A percentile compares a stretch with the other conserved stretches of the same genome.
Conservation (phyloP, 1,140 invertebrate genomes). For the Ceratina japonica region DNA sequence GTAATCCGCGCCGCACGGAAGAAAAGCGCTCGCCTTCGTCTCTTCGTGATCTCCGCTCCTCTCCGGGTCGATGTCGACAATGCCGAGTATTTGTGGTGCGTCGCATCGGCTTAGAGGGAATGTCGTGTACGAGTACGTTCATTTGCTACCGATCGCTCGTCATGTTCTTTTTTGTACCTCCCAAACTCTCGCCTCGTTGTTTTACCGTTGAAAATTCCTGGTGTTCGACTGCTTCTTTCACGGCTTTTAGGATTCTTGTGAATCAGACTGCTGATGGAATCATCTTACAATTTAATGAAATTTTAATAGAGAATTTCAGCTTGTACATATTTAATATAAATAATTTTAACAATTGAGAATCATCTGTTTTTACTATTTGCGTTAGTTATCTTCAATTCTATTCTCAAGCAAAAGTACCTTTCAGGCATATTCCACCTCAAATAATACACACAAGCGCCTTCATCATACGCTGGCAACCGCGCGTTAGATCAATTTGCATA, state of each 20-base stretch:
- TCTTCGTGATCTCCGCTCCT: constrained; percentile 37
- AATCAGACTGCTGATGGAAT: too few relatives aligned
- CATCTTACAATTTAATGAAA: too few relatives aligned
- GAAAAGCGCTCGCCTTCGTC: constrained; percentile 14
- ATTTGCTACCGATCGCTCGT: constrained; percentile 36
- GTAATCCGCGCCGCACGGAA: constrained; percentile 25
- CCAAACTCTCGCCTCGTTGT: neutral
- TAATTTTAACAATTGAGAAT: too few relatives aligned
- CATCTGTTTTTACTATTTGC: too few relatives aligned
- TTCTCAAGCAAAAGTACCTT: neutral
- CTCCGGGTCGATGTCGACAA: constrained; percentile 34
- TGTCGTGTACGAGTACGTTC: constrained; percentile 22
- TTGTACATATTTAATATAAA: too few relatives aligned
- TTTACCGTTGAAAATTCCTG: neutral
- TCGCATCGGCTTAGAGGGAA: constrained; percentile 40
- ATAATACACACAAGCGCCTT: neutral
- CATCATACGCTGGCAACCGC: neutral
- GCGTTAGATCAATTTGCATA: constrained; percentile 26
- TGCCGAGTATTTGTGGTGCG: constrained; percentile 26
- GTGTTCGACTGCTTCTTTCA: neutral
- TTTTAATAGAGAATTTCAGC: too few relatives aligned
- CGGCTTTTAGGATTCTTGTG: neutral
- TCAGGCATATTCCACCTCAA: neutral
- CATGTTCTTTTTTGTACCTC: neutral
- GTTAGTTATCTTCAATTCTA: too few relatives aligned